A percentile compares a stretch with the other conserved stretches of the same genome.
Conservation (phyloP, 2,797 vertebrate genomes). For the Chromis chromis region DNA sequence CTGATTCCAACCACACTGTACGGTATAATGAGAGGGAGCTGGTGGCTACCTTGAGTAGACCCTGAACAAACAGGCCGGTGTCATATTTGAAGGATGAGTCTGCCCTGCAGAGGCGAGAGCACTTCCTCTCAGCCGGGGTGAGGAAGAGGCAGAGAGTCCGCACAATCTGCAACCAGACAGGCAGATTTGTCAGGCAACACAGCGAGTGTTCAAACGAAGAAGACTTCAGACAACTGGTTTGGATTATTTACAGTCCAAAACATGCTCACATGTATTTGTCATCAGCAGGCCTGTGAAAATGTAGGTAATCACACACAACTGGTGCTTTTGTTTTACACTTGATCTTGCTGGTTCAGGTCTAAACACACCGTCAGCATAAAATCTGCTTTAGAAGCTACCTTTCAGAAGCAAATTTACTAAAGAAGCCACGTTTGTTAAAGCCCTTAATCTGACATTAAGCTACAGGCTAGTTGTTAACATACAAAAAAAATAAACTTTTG, state of each 20-base stretch:
- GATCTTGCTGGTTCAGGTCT: neutral
- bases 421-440: constrained; percentile 10
- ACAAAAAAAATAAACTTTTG: constrained; percentile 12
- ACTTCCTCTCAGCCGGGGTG: constrained; percentile 92
- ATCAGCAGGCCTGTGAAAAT: neutral
- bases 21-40: neutral
- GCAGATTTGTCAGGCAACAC: neutral
- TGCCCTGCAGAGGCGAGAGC: constrained; percentile 92
- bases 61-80: constrained; percentile 97
- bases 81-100: constrained; percentile 95
- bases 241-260: neutral
- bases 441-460: constrained; percentile 2
- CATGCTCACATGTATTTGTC: neutral
- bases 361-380: neutral
- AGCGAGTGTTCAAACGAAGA: neutral
- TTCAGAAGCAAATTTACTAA: constrained; percentile 2
- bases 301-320: neutral
- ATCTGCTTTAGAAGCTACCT: constrained; percentile 13
- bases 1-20: neutral
- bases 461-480: constrained; percentile 12
- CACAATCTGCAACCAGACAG: constrained; percentile 87
- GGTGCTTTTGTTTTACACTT: neutral
- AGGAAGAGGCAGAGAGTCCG: constrained; percentile 96
- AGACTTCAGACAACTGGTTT: neutral
- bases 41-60: constrained; percentile 92